Evolutionary conservation across 2,797 vertebrate species (phyloP).

Genomic region (Epinephelus awoara): DNA sequence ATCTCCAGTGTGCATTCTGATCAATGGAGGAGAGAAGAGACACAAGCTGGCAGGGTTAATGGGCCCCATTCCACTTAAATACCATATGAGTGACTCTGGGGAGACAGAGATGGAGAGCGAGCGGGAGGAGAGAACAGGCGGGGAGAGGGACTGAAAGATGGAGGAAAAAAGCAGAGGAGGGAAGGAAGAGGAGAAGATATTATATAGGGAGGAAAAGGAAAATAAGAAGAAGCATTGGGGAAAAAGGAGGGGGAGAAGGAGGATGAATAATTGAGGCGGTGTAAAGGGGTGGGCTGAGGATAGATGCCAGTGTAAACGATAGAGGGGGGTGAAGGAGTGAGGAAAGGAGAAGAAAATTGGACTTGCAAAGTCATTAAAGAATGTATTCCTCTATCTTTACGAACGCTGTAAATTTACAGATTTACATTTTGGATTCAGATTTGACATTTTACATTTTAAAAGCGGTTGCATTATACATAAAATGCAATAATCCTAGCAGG

Average conservation of each 20-base stretch:
- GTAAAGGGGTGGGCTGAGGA: constrained; percentile 11
- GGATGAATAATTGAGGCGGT: constrained; percentile 34
- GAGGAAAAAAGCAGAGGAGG: background rate
- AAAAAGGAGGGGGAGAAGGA: background rate
- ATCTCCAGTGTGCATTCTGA: constrained; percentile 91
- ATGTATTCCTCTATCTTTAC: background rate
- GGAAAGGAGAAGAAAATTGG: background rate
- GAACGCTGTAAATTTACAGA: background rate
- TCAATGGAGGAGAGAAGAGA: constrained; percentile 90
- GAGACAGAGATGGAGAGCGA: constrained; percentile 62
- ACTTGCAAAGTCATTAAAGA: background rate
- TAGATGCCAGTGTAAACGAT: constrained; percentile 35
- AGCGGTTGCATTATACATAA: background rate
- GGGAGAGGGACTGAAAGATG: constrained; percentile 31
- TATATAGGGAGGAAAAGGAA: constrained; percentile 18
- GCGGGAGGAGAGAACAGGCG: constrained; percentile 14
- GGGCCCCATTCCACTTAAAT: constrained; percentile 88
- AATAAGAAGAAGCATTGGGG: constrained; percentile 4
- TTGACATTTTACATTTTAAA: background rate
- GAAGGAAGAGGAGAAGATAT: constrained; percentile 10
- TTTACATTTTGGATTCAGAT: constrained; percentile 2
- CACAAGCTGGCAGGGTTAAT: constrained; percentile 91
- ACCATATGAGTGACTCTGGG: constrained; percentile 88
- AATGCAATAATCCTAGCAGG: background rate
- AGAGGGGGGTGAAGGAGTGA: background rate